A percentile compares a stretch with the other conserved stretches of the same genome.
Conservation (phyloP, 2,888 invertebrate genomes). For the Andricus quercusramuli region DNA sequence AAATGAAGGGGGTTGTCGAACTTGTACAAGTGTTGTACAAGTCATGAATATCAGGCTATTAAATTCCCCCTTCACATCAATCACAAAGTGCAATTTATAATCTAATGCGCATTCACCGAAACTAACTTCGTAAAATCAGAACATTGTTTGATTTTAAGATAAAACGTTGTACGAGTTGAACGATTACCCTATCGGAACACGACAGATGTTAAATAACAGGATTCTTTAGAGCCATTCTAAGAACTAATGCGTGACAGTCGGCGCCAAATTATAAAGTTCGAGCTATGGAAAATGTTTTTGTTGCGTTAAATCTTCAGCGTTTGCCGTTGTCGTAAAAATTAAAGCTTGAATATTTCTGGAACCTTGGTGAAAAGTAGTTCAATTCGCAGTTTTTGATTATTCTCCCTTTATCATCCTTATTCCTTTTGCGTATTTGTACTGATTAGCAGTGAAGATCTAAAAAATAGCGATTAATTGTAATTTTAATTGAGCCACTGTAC, state of each 20-base stretch:
- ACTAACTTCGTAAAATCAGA: conserved; percentile 4
- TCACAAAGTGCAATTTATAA: conserved; percentile 19
- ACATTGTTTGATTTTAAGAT: conserved; percentile 27
- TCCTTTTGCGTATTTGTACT: background rate
- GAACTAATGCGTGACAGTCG: background rate
- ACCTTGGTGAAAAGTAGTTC: background rate
- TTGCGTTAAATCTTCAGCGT: background rate
- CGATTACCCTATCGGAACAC: background rate
- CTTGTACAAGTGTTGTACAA: conserved; percentile 54
- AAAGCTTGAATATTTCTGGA: background rate
- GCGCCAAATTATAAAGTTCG: background rate
- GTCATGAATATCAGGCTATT: conserved; percentile 58
- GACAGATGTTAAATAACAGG: background rate
- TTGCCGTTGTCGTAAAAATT: background rate
- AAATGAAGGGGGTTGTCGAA: background rate
- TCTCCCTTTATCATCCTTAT: background rate
- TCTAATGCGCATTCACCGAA: background rate
- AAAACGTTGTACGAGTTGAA: background rate
- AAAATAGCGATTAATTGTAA: background rate
- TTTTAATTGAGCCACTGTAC: background rate
- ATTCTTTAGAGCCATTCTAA: background rate
- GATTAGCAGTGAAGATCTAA: background rate
- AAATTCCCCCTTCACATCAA: conserved; percentile 59
- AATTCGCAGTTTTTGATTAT: background rate
- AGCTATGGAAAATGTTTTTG: background rate